These are phyloP conservation scores for Cosmia trapezina DNA, from an alignment of 2,888 invertebrate species.

Conservation along the genomic window DNA sequence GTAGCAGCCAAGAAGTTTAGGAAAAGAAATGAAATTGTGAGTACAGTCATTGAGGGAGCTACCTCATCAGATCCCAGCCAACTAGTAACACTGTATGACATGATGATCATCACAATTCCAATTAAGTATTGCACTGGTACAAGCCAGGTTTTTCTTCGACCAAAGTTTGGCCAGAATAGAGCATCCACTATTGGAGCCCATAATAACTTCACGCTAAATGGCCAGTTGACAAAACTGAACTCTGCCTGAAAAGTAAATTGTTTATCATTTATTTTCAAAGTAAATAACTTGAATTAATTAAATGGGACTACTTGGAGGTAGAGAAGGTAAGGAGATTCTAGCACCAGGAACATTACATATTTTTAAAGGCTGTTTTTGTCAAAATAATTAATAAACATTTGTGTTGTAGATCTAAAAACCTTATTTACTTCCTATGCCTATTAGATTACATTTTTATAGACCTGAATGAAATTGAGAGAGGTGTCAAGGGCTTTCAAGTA, in stretches of 20 bases:
- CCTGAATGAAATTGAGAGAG: not conserved
- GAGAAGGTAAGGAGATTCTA: too few relatives aligned
- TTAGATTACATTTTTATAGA: not conserved
- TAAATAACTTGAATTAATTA: not conserved
- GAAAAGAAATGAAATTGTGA: constrained; percentile 96
- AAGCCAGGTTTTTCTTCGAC: constrained; percentile 98
- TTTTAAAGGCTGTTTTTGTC: not conserved
- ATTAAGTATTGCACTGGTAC: constrained; percentile 98
- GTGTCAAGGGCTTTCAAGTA: too few relatives aligned
- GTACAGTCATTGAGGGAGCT: constrained; percentile 93
- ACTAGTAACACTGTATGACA: constrained; percentile 94
- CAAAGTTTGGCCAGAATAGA: constrained; percentile 95
- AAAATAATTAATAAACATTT: not conserved
- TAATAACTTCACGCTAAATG: constrained; percentile 97
- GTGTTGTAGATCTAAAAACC: not conserved
- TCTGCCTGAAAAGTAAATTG: constrained; percentile 92
- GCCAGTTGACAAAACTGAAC: constrained; percentile 98
- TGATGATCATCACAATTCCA: constrained; percentile 96
- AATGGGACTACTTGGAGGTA: not conserved
- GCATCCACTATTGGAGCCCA: constrained; percentile 99
- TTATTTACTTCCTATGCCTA: not conserved
- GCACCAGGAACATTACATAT: too few relatives aligned
- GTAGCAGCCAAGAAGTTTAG: constrained; percentile 99
- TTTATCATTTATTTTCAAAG: constrained; percentile 22
- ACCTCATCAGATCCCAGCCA: constrained; percentile 93